phyloP scores from a whole-genome alignment of 1,140 invertebrate genomes.

The Andricus grossulariae region DNA sequence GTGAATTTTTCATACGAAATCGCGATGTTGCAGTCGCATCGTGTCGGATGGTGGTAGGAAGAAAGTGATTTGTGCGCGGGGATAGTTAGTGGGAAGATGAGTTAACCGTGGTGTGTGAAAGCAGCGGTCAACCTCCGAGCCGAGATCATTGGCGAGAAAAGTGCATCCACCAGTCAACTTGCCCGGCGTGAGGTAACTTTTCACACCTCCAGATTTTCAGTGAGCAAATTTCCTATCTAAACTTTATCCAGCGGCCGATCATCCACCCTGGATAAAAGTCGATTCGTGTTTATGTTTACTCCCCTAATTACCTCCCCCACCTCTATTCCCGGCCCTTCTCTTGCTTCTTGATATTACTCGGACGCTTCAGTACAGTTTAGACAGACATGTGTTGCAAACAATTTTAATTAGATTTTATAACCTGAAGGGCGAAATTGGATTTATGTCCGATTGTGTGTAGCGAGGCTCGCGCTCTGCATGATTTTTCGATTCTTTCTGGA shows the following conservation, averaged over 20 bases:
- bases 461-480: background rate
- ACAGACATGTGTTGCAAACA: conserved; percentile 17
- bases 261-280: conserved; percentile 36
- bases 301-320: conserved; percentile 59
- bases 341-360: conserved; percentile 32
- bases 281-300: conserved; percentile 71
- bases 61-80: conserved; percentile 42
- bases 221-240: background rate
- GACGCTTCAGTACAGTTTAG: conserved; percentile 40
- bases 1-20: conserved; percentile 41
- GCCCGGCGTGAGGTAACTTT: background rate
- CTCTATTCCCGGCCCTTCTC: conserved; percentile 33
- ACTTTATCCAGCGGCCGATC: background rate
- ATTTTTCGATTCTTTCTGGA: background rate
- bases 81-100: conserved; percentile 61
- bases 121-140: conserved; percentile 34
- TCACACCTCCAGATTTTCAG: conserved; percentile 21
- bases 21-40: conserved; percentile 45
- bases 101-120: conserved; percentile 60
- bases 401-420: background rate
- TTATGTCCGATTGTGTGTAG: background rate
- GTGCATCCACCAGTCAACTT: conserved; percentile 5
- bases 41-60: conserved; percentile 52
- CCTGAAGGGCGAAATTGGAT: background rate
- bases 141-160: conserved; percentile 35